These are phyloP conservation scores for Malurus melanocephalus DNA, from an alignment of 2,113 vertebrate genomes.

Conservation along the genomic window DNA sequence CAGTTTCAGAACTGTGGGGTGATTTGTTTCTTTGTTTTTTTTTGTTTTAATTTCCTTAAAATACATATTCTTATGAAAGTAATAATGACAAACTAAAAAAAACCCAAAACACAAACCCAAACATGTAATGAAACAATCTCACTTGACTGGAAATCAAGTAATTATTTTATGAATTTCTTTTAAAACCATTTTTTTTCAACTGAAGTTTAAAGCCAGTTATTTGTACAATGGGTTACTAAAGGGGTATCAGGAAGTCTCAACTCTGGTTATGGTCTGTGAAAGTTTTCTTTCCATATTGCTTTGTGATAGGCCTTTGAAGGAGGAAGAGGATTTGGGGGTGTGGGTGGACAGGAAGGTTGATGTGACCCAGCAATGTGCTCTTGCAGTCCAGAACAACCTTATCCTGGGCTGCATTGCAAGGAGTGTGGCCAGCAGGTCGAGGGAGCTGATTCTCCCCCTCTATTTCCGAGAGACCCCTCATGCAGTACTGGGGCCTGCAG, in stretches of 20 bases:
- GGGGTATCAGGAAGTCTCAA: background rate
- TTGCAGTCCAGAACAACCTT: background rate
- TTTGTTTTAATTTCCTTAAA: background rate
- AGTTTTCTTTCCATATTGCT: background rate
- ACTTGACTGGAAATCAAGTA: background rate
- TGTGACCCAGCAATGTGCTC: too few relatives aligned
- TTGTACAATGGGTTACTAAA: background rate
- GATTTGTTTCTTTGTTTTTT: background rate
- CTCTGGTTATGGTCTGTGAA: background rate
- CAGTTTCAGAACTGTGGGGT: background rate
- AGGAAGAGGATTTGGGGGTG: background rate
- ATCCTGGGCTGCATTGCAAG: background rate
- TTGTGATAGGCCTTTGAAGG: background rate
- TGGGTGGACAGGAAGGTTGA: background rate
- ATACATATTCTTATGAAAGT: background rate
- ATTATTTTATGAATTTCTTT: background rate
- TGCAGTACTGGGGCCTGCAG: background rate
- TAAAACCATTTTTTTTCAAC: background rate
- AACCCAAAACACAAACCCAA: background rate
- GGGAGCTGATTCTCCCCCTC: background rate
- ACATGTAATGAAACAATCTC: background rate
- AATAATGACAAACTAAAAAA: background rate
- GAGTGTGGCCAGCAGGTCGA: background rate
- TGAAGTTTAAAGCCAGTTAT: background rate
- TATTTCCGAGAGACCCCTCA: background rate